A percentile compares a stretch with the other conserved stretches of the same genome.
These are phyloP conservation scores for Ardeotis arabs DNA, from an alignment of 2,113 vertebrate species.

Conservation along the genomic window DNA sequence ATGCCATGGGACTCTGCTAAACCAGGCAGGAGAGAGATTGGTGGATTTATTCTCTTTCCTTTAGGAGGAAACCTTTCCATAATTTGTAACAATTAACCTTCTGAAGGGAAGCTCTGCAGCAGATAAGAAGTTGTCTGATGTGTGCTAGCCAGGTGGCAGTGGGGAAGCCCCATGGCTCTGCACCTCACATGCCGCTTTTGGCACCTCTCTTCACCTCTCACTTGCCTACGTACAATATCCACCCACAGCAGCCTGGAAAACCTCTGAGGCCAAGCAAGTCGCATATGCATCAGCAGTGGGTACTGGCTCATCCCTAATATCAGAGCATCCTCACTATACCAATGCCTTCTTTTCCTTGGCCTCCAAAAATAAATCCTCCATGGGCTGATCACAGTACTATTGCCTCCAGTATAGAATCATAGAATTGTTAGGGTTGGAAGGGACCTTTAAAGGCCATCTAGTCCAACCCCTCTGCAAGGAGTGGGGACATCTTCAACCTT, in stretches of 20 bases:
- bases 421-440: too few relatives aligned
- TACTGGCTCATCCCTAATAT: neutral
- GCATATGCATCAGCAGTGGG: accelerated
- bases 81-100: neutral
- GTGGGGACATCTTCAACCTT: too few relatives aligned
- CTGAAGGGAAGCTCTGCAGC: neutral
- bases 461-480: too few relatives aligned
- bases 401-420: neutral
- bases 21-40: neutral
- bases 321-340: neutral
- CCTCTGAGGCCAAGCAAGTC: neutral
- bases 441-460: too few relatives aligned
- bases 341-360: neutral
- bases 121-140: neutral
- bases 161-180: accelerated
- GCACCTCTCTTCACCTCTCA: neutral
- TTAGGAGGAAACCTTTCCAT: neutral
- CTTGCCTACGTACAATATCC: neutral
- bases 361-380: neutral
- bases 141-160: accelerated
- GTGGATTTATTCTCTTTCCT: neutral
- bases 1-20: neutral
- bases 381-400: neutral
- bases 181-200: neutral
- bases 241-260: neutral